These are phyloP conservation scores for Aphaenogaster rudis DNA, from an alignment of 1,140 invertebrate species.

Conservation along the genomic window DNA sequence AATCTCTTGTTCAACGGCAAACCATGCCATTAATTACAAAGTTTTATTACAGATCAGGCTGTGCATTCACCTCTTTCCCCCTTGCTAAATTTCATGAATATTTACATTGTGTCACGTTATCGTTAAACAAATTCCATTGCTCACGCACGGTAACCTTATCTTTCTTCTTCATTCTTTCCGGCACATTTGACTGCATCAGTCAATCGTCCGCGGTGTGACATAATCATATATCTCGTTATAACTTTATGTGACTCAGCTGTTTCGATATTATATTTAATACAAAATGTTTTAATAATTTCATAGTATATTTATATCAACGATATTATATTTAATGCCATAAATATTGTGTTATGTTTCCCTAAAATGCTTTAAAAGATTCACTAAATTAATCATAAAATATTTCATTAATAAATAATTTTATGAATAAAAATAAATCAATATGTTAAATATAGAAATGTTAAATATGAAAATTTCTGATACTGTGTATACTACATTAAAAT, in stretches of 20 bases:
- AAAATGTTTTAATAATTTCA: neutral
- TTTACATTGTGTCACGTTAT: constrained; percentile 59
- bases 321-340: neutral
- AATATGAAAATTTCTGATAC: neutral
- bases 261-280: neutral
- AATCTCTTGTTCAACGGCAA: constrained; percentile 39
- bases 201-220: constrained; percentile 27
- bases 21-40: constrained; percentile 73
- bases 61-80: constrained; percentile 13
- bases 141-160: neutral
- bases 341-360: neutral
- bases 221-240: neutral
- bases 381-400: constrained; percentile 11
- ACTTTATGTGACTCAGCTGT: neutral
- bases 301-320: neutral
- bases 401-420: constrained; percentile 20
- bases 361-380: neutral
- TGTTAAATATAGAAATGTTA: neutral
- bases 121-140: constrained; percentile 28
- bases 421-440: constrained; percentile 20
- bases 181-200: constrained; percentile 20
- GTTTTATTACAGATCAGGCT: constrained; percentile 69
- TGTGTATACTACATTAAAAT: neutral
- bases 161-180: neutral
- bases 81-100: constrained; percentile 51